These are phyloP conservation scores for Philhelius pedissequus DNA, from an alignment of 2,888 invertebrate genomes.

Conservation along the genomic window DNA sequence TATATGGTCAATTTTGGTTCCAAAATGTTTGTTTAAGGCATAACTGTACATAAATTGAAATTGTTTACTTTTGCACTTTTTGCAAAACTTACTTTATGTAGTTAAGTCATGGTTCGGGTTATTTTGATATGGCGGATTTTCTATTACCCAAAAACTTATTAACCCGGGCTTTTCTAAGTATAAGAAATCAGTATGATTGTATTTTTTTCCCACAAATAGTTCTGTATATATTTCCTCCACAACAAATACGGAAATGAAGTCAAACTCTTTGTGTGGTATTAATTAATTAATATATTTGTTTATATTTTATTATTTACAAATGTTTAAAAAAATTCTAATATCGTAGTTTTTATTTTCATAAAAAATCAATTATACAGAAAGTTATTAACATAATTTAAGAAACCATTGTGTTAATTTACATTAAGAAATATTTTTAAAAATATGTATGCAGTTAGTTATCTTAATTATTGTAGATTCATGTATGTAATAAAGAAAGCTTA, in stretches of 20 bases:
- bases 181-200: too few relatives aligned
- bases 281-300: slow-evolving; percentile 34
- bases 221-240: too few relatives aligned
- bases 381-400: slow-evolving; percentile 11
- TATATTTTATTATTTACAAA: slow-evolving; percentile 58
- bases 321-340: slow-evolving; percentile 15
- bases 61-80: too few relatives aligned
- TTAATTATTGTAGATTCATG: not conserved
- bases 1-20: too few relatives aligned
- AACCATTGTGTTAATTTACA: slow-evolving; percentile 63
- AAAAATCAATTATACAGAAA: slow-evolving; percentile 4
- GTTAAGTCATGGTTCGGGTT: too few relatives aligned
- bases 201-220: too few relatives aligned
- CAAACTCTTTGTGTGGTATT: slow-evolving; percentile 6
- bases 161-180: too few relatives aligned
- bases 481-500: not conserved
- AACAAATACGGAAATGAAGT: not conserved
- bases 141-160: too few relatives aligned
- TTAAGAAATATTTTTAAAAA: not conserved
- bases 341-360: not conserved
- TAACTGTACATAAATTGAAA: too few relatives aligned
- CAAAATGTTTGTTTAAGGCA: too few relatives aligned
- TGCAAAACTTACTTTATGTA: too few relatives aligned
- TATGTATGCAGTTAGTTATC: slow-evolving; percentile 60
- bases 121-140: too few relatives aligned